Evolutionary conservation across 2,888 invertebrate species (phyloP).

Genomic region (Liopterus haemorrhoidalis): DNA sequence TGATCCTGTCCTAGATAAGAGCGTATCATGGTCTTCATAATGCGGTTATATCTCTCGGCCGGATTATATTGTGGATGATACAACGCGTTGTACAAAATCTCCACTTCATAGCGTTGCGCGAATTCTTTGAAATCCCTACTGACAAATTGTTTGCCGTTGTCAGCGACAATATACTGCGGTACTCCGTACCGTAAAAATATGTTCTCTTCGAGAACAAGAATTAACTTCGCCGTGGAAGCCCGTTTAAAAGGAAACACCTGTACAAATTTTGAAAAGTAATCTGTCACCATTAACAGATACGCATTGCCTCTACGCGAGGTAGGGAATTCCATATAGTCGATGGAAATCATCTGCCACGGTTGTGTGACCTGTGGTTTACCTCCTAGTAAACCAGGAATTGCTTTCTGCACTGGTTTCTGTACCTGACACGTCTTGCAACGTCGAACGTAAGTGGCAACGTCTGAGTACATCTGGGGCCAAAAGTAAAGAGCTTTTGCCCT

Average conservation of each 20-base stretch:
- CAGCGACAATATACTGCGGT: slow-evolving; percentile 21
- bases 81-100: slow-evolving; percentile 23
- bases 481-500: slow-evolving; percentile 15
- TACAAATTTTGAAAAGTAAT: slow-evolving; percentile 6
- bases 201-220: slow-evolving; percentile 4
- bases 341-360: neutral
- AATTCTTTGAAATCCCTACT: too few relatives aligned
- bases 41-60: slow-evolving; percentile 34
- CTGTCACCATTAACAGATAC: neutral
- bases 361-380: neutral
- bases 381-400: neutral
- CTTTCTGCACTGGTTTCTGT: slow-evolving; percentile 12
- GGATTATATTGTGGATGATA: slow-evolving; percentile 37
- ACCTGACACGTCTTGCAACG: neutral
- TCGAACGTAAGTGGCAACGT: slow-evolving; percentile 9
- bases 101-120: too few relatives aligned
- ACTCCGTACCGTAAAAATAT: slow-evolving; percentile 24
- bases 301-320: neutral
- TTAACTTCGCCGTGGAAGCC: slow-evolving; percentile 6
- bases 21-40: slow-evolving; percentile 32
- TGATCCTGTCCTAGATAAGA: slow-evolving; percentile 27
- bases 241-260: slow-evolving; percentile 16
- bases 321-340: slow-evolving; percentile 3
- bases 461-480: slow-evolving; percentile 21
- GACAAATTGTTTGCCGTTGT: too few relatives aligned